Base-by-base conservation (phyloP, 2,797 vertebrate species). In the Chiroxiphia lanceolata region DNA sequence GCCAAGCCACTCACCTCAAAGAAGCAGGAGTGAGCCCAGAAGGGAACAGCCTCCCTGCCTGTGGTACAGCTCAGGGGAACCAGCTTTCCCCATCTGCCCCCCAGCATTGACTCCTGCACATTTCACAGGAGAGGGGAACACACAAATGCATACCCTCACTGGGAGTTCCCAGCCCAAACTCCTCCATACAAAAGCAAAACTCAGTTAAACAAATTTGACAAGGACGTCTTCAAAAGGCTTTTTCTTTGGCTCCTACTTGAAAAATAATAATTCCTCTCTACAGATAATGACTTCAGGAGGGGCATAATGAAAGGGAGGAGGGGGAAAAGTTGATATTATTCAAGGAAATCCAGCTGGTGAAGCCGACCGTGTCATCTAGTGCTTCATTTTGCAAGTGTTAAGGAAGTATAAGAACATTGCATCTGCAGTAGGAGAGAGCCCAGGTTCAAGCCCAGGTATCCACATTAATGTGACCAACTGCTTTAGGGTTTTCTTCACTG, bases 281-380 rank as follows among this genome's bases (percentile, higher is more conserved):
- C 33, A 42, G 25, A 51, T 33, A 36, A 78, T 75, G 40, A 64
- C 78, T 89, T 94, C 92, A 59, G 60, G 83, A 85, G 53, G 85
- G 81, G 59, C 31, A 56, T 54, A 88, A 80, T 36, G 57, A 95
- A 92, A 75, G 77, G 40, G 33, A 89, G 76, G 60, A 36, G 36
- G 47, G 18, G 18, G 20, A 59, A 81, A 94, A 75, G 50, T 51
- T 51, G 17, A 40, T 83, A 57, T 79, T 85, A 83, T 70, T 91
- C 70, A 80, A 36, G 71, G 61, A 94, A 76, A 92, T 89, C 80
- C 48, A 50, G 92, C 88, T 91, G 90, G 94, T 67, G 75, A 92
- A 81, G 76, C 74, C 93, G 93, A 96, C 53, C 78, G 72, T 60
- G 81, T 91, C 31, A 27, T 21, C 69, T 79, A 61, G 42, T 65